phyloP scores from a whole-genome alignment of 2,113 vertebrate species.

The Bambusicola thoracicus region DNA sequence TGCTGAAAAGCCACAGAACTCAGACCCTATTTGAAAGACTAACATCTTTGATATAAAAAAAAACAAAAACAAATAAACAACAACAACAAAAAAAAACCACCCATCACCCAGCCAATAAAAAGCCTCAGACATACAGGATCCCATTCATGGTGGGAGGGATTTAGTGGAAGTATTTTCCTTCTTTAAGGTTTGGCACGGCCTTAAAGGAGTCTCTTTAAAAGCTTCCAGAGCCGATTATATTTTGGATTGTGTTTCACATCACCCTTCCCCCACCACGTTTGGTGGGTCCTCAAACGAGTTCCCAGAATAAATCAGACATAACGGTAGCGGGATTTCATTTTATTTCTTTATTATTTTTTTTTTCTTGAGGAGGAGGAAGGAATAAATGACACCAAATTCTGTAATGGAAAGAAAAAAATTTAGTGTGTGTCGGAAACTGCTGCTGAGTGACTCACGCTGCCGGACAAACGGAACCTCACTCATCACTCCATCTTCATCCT shows the following conservation, averaged over 20 bases:
- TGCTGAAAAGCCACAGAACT: slow-evolving; percentile 54
- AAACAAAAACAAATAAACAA: not conserved
- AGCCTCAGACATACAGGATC: slow-evolving; percentile 69
- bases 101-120: slow-evolving; percentile 70
- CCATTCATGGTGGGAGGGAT: slow-evolving; percentile 65
- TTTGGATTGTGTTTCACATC: slow-evolving; percentile 77
- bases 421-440: slow-evolving; percentile 70
- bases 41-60: slow-evolving; percentile 68
- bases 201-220: slow-evolving; percentile 73
- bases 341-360: not conserved
- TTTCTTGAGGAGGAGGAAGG: slow-evolving; percentile 22
- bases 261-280: slow-evolving; percentile 43
- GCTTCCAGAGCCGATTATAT: slow-evolving; percentile 73
- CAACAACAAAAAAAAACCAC: not conserved
- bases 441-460: slow-evolving; percentile 71
- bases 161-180: slow-evolving; percentile 71
- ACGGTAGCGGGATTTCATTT: slow-evolving; percentile 15
- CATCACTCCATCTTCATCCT: slow-evolving; percentile 77
- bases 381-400: slow-evolving; percentile 62
- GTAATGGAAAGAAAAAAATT: slow-evolving; percentile 51
- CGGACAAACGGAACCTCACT: slow-evolving; percentile 78
- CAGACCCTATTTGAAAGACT: slow-evolving; percentile 65
- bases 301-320: slow-evolving; percentile 74
- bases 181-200: slow-evolving; percentile 68
- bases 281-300: slow-evolving; percentile 66